Base-by-base conservation (phyloP, 1,140 invertebrate species). In the Mesaphorura yosii region DNA sequence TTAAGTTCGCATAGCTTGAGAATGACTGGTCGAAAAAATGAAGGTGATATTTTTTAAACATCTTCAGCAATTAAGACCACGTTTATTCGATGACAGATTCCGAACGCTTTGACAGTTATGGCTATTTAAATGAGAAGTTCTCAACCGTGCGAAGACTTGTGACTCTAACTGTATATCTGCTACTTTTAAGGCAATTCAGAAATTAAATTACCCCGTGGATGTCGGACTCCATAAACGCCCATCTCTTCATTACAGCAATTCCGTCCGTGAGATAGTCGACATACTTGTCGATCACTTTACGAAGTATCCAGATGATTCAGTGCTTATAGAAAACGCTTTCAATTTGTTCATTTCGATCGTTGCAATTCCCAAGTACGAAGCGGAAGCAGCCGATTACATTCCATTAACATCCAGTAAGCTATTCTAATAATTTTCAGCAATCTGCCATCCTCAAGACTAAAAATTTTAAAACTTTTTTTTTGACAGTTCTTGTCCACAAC, bases 401-500 rank as follows among this genome's bases (percentile, higher is more conserved):
- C 52, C 55, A 5, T 27, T 57, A n/a, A 27, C 38, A 14, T 46
- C 53, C 47, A 47, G 50, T 60, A 48, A 40, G 22, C 19, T 12
- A 41, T 14, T 41, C n/a, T n/a, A n/a, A n/a, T n/a, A n/a, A n/a
- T 28, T 54, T 14, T 34, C 31, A n/a, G 12, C 40, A 28, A 22
- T 34, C 5, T 26, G 22, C 19, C 26, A 28, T 51, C 37, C 22
- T 19, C 19, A 53, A 29, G 39, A 53, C 44, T 40, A 25, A 7
- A 47, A 27, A 17, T 22, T 37, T 41, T 48, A 25, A 31, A 34
- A 20, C 51, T 59, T 55, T 48, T 48, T 53, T 62, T 53, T 55
- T 55, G 66, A 53, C 74, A 83, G 90, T 86, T n/a, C 63, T 94
- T 19, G 87, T 90, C 63, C 83, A 91, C 69, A 96, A 94, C 70